Evolutionary conservation across 2,888 invertebrate species (phyloP).

Genomic region (Oconnorella tubifera): DNA sequence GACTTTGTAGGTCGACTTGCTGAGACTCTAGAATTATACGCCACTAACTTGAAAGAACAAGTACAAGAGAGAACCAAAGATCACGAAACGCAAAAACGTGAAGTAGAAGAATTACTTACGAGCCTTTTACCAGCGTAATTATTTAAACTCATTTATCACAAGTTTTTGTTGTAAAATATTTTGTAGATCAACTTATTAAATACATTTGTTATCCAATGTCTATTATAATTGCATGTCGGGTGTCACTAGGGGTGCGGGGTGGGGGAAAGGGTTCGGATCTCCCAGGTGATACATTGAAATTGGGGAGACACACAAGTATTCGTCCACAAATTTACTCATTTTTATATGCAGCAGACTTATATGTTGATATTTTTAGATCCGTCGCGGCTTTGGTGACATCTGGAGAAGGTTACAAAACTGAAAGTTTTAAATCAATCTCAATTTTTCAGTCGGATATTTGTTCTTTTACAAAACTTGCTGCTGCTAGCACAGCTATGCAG

Average conservation of each 20-base stretch:
- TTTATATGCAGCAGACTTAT: no score
- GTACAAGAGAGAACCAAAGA: slow-evolving; percentile 24
- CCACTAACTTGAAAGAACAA: slow-evolving; percentile 23
- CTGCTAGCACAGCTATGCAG: slow-evolving; percentile 21
- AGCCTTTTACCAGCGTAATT: slow-evolving; percentile 47
- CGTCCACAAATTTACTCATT: no score
- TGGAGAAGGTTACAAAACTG: neutral
- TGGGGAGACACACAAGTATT: no score
- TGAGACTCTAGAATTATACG: slow-evolving; percentile 25
- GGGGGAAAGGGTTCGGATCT: no score
- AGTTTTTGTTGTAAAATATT: neutral
- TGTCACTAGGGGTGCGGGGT: no score
- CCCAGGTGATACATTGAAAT: no score
- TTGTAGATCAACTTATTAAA: no score
- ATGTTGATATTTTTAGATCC: no score
- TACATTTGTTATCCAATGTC: no score
- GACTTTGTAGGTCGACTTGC: slow-evolving; percentile 23
- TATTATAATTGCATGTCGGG: no score
- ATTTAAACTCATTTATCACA: neutral
- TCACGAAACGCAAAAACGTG: slow-evolving; percentile 40
- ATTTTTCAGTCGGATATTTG: slow-evolving; percentile 25
- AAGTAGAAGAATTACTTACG: slow-evolving; percentile 46
- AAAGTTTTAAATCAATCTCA: neutral
- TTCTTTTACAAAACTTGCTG: slow-evolving; percentile 17
- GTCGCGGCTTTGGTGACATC: neutral